A percentile compares a stretch with the other conserved stretches of the same genome.
Conservation (phyloP, 1,140 invertebrate genomes). For the Euura saliciscinereae region DNA sequence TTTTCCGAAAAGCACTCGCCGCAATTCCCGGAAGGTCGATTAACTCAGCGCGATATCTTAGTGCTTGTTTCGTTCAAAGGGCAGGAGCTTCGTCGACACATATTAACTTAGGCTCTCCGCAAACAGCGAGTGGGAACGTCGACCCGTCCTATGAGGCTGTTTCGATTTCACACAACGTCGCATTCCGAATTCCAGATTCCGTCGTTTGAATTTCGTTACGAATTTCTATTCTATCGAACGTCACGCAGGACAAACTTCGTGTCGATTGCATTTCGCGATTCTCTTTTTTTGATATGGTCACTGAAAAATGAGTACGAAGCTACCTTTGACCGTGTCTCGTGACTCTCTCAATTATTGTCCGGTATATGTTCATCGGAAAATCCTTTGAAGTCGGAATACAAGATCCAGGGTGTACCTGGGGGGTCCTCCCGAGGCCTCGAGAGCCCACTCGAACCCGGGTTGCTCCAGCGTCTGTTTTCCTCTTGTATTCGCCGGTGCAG, state of each 20-base stretch:
- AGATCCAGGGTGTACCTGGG: neutral
- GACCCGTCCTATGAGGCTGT: too few species aligned
- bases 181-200: too few species aligned
- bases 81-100: neutral
- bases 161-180: too few species aligned
- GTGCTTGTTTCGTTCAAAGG: neutral
- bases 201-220: too few species aligned
- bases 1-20: conserved; percentile 3
- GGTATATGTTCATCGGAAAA: neutral
- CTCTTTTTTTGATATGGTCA: too few species aligned
- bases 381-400: conserved; percentile 1
- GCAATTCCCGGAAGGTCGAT: neutral
- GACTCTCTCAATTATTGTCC: neutral
- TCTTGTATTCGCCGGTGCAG: too few species aligned
- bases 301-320: neutral
- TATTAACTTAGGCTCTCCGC: conserved; percentile 4
- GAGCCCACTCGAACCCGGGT: neutral
- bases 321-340: conserved; percentile 1
- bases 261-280: too few species aligned
- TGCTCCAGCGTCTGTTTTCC: neutral
- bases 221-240: too few species aligned
- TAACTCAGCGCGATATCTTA: neutral
- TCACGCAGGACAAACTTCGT: too few species aligned
- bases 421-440: neutral
- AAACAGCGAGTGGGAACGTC: conserved; percentile 1